Evolutionary conservation across 53 echinoderm and acorn worm species (phyloP).

Genomic region (Echinarachnius parma): DNA sequence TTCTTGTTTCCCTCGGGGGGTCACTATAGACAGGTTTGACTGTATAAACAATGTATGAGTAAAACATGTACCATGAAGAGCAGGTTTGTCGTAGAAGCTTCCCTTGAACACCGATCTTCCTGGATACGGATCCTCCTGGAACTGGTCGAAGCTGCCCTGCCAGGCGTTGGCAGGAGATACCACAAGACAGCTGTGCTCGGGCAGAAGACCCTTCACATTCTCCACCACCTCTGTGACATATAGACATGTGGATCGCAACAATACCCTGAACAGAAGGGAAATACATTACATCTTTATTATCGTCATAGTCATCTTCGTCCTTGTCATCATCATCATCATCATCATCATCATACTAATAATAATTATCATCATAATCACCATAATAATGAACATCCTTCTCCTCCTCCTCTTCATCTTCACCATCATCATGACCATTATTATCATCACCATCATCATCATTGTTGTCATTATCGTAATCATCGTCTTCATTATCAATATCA

Average conservation of each 20-base stretch:
- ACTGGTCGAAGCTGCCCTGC: slow-evolving; percentile 55
- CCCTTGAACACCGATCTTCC: slow-evolving; percentile 73
- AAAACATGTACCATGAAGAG: slow-evolving; percentile 11
- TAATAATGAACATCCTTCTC: neutral
- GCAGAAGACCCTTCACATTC: slow-evolving; percentile 55
- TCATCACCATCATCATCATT: too few relatives aligned
- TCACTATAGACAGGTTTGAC: too few relatives aligned
- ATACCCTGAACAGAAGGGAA: slow-evolving; percentile 40
- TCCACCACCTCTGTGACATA: slow-evolving; percentile 69
- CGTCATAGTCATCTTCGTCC: neutral
- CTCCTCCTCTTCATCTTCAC: neutral
- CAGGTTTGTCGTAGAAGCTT: slow-evolving; percentile 33
- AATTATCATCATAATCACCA: slow-evolving; percentile 5
- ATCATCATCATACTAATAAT: neutral
- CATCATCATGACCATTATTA: too few relatives aligned
- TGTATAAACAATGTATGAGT: neutral
- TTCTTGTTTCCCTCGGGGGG: too few relatives aligned
- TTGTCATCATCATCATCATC: neutral
- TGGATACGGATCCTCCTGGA: slow-evolving; percentile 69
- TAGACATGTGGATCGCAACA: slow-evolving; percentile 73
- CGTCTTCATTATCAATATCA: too few relatives aligned
- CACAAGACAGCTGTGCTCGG: slow-evolving; percentile 85
- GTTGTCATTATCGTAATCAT: too few relatives aligned
- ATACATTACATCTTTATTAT: neutral
- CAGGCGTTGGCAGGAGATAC: slow-evolving; percentile 92